Percentiles rank a stretch among this genome's conserved stretches.
Evolutionary conservation across 2,797 vertebrate genomes (phyloP).

Genomic region (Ficedula albicollis): DNA sequence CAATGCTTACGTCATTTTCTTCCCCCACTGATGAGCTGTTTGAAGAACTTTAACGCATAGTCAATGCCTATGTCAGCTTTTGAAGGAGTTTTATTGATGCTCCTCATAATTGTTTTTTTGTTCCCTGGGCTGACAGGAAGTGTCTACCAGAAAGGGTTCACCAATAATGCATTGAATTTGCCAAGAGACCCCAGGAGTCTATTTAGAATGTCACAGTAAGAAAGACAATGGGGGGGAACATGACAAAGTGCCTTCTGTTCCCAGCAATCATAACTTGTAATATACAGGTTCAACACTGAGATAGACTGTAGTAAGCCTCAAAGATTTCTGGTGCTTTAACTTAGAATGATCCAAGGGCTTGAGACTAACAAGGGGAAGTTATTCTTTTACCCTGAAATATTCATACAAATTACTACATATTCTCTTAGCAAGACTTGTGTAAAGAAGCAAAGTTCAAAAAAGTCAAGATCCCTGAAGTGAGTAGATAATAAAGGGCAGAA

Average conservation of each 20-base stretch:
- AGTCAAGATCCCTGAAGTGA: constrained; percentile 28
- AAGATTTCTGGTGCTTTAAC: constrained; percentile 48
- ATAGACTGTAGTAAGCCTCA: constrained; percentile 4
- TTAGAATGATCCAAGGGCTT: constrained; percentile 54
- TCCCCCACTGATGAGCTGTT: not conserved
- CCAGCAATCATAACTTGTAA: constrained; percentile 43
- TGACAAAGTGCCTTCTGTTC: constrained; percentile 65
- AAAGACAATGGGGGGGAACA: constrained; percentile 31
- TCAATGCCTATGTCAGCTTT: constrained; percentile 3
- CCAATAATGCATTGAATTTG: constrained; percentile 42
- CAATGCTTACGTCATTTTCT: not conserved
- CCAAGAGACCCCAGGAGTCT: constrained; percentile 51
- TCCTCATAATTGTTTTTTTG: constrained; percentile 25
- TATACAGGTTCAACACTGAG: constrained; percentile 44
- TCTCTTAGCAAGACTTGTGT: constrained; percentile 23
- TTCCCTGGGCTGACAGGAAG: constrained; percentile 45
- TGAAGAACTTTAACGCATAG: constrained; percentile 6
- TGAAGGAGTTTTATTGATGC: constrained; percentile 19
- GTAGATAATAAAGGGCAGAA: constrained; percentile 26
- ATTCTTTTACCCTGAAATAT: constrained; percentile 34
- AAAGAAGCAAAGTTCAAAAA: constrained; percentile 8
- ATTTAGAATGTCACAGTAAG: constrained; percentile 46
- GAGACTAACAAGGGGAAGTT: constrained; percentile 36
- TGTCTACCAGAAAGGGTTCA: not conserved
- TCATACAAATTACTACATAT: constrained; percentile 15